phyloP scores from a whole-genome alignment of 2,888 invertebrate species.

The Lymantria monacha region DNA sequence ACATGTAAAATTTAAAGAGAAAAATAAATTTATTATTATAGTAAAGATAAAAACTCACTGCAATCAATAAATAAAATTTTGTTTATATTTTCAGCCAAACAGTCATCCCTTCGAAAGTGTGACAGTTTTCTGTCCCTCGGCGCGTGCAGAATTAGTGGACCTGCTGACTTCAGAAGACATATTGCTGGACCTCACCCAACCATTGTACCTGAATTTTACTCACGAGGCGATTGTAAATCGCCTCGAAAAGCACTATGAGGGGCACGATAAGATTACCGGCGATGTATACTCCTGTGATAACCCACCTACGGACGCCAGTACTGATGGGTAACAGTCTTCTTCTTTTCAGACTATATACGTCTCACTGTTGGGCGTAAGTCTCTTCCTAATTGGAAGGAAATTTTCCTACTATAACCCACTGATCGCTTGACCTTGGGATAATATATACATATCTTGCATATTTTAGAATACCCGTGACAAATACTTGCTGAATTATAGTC shows the following conservation, averaged over 20 bases:
- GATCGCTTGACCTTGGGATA: too few species aligned
- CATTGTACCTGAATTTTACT: constrained; percentile 93
- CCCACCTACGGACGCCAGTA: constrained; percentile 80
- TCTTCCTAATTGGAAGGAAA: too few species aligned
- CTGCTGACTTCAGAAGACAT: constrained; percentile 89
- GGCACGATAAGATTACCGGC: constrained; percentile 90
- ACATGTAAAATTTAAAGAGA: too few species aligned
- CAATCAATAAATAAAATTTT: not conserved
- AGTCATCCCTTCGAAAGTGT: constrained; percentile 91
- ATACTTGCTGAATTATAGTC: too few species aligned
- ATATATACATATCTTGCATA: too few species aligned
- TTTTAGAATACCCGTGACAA: too few species aligned
- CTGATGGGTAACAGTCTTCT: constrained; percentile 78
- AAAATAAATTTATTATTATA: too few species aligned
- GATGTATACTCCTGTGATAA: constrained; percentile 90
- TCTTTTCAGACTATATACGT: not conserved
- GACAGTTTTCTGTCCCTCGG: constrained; percentile 92
- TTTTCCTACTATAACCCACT: too few species aligned
- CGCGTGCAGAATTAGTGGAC: constrained; percentile 87
- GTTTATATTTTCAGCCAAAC: constrained; percentile 85
- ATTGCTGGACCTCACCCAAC: constrained; percentile 90
- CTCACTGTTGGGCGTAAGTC: too few species aligned
- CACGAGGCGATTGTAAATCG: constrained; percentile 90
- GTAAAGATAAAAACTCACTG: too few species aligned
- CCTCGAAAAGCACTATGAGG: constrained; percentile 84